These are phyloP conservation scores for Ammodytes marinus DNA, from an alignment of 2,113 vertebrate species.

Conservation along the genomic window DNA sequence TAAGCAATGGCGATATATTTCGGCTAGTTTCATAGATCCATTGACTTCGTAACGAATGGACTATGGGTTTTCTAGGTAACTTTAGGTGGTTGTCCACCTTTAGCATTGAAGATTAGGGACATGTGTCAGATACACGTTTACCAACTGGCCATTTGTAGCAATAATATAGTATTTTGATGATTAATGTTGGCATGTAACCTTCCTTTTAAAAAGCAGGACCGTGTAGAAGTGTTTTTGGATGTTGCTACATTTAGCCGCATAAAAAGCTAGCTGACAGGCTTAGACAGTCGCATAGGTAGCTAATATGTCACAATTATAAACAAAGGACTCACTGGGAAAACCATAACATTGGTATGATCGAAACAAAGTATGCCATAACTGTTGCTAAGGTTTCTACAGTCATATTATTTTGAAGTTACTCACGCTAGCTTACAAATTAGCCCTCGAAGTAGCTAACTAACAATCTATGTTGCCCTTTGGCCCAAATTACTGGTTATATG, in stretches of 20 bases:
- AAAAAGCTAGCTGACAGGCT: slow-evolving; percentile 32
- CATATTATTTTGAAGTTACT: slow-evolving; percentile 13
- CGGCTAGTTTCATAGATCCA: background rate
- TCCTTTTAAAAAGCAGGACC: background rate
- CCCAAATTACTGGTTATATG: slow-evolving; percentile 35
- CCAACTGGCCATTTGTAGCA: background rate
- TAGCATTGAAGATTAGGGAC: background rate
- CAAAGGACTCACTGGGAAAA: background rate
- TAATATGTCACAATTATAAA: background rate
- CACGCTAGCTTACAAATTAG: slow-evolving; percentile 54
- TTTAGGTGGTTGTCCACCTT: background rate
- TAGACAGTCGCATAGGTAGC: background rate
- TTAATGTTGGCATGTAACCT: background rate
- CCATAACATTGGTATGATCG: fast-evolving
- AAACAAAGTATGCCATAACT: background rate
- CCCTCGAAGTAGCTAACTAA: slow-evolving; percentile 50
- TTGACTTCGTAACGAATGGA: background rate
- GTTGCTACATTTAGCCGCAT: slow-evolving; percentile 41
- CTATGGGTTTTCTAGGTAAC: background rate
- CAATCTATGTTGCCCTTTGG: slow-evolving; percentile 64
- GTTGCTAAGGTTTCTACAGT: background rate
- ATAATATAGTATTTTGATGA: background rate
- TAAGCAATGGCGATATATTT: background rate
- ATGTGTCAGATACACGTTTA: background rate
- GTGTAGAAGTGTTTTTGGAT: background rate